A percentile compares a stretch with the other conserved stretches of the same genome.
phyloP scores from a whole-genome alignment of 2,797 vertebrate species.

The Poeciliopsis presidionis region DNA sequence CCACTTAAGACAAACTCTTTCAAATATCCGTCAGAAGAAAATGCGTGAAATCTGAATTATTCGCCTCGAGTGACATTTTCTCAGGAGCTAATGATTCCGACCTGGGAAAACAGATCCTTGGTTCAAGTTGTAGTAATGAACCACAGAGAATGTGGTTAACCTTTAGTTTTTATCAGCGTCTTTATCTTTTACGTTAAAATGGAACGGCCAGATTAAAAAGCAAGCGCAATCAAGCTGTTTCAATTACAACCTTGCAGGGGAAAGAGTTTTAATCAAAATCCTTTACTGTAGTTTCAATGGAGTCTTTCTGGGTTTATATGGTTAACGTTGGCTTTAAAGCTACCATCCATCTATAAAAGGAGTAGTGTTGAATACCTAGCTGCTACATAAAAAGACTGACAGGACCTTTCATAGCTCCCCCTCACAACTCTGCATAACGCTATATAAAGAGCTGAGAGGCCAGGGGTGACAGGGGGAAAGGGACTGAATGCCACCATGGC shows the following conservation, averaged over 20 bases:
- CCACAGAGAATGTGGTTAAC: neutral
- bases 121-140: neutral
- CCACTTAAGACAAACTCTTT: neutral
- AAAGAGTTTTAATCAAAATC: neutral
- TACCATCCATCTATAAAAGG: conserved; percentile 40
- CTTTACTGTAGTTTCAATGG: neutral
- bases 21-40: neutral
- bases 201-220: neutral
- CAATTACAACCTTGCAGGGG: neutral
- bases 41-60: neutral
- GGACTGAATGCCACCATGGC: conserved; percentile 24
- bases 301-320: conserved; percentile 28
- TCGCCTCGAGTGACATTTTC: neutral
- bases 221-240: neutral
- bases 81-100: neutral
- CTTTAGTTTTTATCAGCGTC: neutral
- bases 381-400: conserved; percentile 33
- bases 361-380: conserved; percentile 32
- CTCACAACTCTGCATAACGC: conserved; percentile 24
- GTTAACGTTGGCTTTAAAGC: conserved; percentile 28
- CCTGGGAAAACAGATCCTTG: neutral
- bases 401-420: conserved; percentile 16
- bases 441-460: conserved; percentile 48
- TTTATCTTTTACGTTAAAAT: neutral
- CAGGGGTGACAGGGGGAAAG: conserved; percentile 1